These are phyloP conservation scores for Phalera bucephala DNA, from an alignment of 2,888 invertebrate genomes.

Conservation along the genomic window DNA sequence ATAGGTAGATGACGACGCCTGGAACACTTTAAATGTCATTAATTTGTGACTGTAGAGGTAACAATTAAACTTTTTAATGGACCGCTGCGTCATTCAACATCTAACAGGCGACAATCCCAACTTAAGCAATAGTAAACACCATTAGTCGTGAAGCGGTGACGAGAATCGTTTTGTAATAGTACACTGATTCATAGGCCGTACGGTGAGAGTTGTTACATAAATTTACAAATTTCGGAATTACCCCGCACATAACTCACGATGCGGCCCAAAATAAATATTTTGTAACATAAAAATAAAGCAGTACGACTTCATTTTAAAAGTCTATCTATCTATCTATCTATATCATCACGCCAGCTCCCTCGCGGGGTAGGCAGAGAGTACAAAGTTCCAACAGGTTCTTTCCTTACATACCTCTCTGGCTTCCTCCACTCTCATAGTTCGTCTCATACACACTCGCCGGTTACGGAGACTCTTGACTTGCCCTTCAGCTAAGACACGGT, in stretches of 20 bases:
- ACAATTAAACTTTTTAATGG: not conserved
- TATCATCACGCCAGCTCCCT: too few species aligned
- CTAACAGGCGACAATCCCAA: not conserved
- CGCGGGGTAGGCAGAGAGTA: too few species aligned
- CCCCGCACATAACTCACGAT: not conserved
- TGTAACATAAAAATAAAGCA: too few species aligned
- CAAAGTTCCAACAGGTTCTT: too few species aligned
- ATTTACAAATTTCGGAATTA: not conserved
- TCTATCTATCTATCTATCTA: too few species aligned
- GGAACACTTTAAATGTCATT: not conserved
- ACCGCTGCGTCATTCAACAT: not conserved
- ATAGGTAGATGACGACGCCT: not conserved
- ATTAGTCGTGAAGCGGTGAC: conserved; percentile 4
- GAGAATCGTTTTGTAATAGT: conserved; percentile 13
- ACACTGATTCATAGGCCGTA: conserved; percentile 6
- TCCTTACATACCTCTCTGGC: too few species aligned
- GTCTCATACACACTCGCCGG: too few species aligned
- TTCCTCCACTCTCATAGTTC: too few species aligned
- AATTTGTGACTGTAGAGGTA: not conserved
- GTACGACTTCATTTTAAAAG: too few species aligned
- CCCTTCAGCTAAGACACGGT: too few species aligned
- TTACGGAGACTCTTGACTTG: too few species aligned
- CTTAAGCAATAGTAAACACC: conserved; percentile 8
- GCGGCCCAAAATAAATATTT: too few species aligned
- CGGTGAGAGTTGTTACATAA: not conserved